phyloP scores from a whole-genome alignment of 2,113 vertebrate genomes.

The Urocolius indicus region DNA sequence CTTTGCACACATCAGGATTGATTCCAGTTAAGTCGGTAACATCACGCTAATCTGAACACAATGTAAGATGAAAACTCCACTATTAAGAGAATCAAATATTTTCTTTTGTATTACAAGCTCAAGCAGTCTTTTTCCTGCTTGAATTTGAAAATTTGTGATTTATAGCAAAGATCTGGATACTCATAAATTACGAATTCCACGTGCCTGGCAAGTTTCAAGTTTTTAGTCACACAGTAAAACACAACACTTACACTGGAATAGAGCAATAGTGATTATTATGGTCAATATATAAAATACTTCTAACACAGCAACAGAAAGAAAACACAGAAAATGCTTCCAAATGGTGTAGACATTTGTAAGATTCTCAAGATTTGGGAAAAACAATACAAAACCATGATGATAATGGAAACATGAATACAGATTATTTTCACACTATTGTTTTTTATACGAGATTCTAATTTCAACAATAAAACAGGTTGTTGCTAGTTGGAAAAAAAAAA shows the following conservation, averaged over 20 bases:
- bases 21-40: background rate
- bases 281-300: background rate
- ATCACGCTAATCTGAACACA: background rate
- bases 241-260: background rate
- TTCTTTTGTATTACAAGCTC: background rate
- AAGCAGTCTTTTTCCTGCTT: background rate
- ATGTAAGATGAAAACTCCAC: background rate
- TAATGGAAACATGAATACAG: background rate
- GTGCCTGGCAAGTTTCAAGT: background rate
- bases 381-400: background rate
- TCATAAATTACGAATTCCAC: background rate
- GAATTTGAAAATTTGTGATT: background rate
- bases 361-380: background rate
- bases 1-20: background rate
- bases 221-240: background rate
- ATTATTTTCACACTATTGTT: background rate
- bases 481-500: background rate
- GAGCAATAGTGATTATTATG: background rate
- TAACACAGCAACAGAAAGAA: background rate
- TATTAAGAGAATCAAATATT: background rate
- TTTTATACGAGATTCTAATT: background rate
- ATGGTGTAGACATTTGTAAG: background rate
- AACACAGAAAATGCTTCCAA: background rate
- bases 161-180: background rate
- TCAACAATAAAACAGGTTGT: background rate